phyloP scores from a whole-genome alignment of 2,797 vertebrate species.

The Morus bassanus region DNA sequence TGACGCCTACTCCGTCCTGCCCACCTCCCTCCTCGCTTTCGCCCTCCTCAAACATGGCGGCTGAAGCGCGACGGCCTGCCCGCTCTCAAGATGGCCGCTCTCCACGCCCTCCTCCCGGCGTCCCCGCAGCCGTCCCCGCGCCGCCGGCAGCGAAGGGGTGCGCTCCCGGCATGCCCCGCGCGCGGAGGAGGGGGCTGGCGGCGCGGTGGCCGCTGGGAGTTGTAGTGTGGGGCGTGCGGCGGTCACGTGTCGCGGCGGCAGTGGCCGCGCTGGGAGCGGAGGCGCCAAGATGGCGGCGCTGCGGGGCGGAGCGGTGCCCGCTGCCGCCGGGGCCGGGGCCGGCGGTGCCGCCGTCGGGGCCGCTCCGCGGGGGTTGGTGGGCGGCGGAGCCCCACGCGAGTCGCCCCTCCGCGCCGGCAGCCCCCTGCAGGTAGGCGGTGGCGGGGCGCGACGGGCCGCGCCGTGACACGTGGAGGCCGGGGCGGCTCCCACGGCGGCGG shows the following conservation, averaged over 20 bases:
- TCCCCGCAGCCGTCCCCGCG: fast-evolving
- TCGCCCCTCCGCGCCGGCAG: background rate
- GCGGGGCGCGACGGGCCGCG: background rate
- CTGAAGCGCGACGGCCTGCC: background rate
- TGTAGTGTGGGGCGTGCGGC: background rate
- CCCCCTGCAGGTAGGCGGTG: background rate
- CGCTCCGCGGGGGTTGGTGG: background rate
- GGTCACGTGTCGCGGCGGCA: slow-evolving; percentile 20
- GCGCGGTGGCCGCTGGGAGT: background rate
- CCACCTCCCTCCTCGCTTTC: background rate
- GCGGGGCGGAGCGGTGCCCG: slow-evolving; percentile 2
- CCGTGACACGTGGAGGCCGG: slow-evolving; percentile 39
- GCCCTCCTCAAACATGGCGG: background rate
- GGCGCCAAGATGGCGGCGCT: slow-evolving; percentile 28
- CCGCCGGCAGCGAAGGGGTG: background rate
- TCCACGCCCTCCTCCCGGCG: fast-evolving
- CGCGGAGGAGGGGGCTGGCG: background rate
- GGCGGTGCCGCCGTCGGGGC: background rate
- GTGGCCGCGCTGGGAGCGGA: background rate
- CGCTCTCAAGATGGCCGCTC: background rate
- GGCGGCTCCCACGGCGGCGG: slow-evolving; percentile 17
- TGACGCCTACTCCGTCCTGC: background rate
- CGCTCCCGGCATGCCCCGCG: background rate
- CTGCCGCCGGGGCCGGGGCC: background rate
- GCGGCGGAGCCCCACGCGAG: background rate